A percentile compares a stretch with the other conserved stretches of the same genome.
These are phyloP conservation scores for Lasiurus cinereus DNA, from an alignment of 2,113 vertebrate genomes.

Conservation along the genomic window DNA sequence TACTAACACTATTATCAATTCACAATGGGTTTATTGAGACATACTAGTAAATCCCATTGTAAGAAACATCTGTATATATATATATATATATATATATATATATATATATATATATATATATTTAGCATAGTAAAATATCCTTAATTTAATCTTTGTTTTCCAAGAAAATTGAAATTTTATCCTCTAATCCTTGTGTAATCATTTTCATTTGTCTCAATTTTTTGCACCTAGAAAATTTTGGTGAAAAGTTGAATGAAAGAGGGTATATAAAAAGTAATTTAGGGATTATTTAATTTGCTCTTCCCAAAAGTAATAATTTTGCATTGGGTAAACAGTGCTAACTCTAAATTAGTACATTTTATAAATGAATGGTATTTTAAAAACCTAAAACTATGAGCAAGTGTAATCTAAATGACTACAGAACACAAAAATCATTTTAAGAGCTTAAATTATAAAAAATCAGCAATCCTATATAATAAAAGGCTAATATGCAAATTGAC, in stretches of 20 bases:
- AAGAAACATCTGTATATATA: not conserved
- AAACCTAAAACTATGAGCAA: not conserved
- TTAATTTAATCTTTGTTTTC: not conserved
- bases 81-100: not conserved
- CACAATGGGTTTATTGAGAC: not conserved
- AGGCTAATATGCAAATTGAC: too few species aligned
- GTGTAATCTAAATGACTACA: not conserved
- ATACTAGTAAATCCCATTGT: not conserved
- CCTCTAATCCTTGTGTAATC: not conserved
- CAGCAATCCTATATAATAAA: not conserved
- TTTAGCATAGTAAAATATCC: not conserved
- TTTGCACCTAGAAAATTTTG: not conserved
- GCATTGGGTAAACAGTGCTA: not conserved
- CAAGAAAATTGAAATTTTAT: constrained; percentile 7
- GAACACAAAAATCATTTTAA: constrained; percentile 9
- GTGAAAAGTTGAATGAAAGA: constrained; percentile 44
- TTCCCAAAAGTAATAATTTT: constrained; percentile 30
- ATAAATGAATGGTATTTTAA: not conserved
- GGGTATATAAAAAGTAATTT: not conserved
- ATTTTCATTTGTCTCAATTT: not conserved
- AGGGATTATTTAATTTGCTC: constrained; percentile 26
- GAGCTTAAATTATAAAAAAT: constrained; percentile 5
- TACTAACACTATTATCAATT: not conserved
- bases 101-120: not conserved
- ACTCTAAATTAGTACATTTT: constrained; percentile 22